Percentiles rank a stretch among this genome's conserved stretches.
These are phyloP conservation scores for Nettapus auritus DNA, from an alignment of 2,113 vertebrate genomes.

Conservation along the genomic window DNA sequence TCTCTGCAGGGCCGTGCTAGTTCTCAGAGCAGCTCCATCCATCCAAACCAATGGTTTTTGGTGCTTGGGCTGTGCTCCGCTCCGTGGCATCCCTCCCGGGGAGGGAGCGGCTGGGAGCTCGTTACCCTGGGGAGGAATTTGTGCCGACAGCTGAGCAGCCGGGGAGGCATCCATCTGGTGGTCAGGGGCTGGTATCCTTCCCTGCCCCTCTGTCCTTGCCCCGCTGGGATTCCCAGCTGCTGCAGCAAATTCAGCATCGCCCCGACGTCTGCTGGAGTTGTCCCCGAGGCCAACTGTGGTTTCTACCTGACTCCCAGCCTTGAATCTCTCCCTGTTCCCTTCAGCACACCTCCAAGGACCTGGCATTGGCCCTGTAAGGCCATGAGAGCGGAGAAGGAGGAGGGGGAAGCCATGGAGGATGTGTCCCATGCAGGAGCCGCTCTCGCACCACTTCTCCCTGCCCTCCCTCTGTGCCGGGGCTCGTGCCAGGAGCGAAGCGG, in stretches of 20 bases:
- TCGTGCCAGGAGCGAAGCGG: not conserved
- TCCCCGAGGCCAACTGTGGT: not conserved
- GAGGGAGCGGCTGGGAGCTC: not conserved
- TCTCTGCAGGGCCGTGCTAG: fast-evolving
- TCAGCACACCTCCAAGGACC: fast-evolving
- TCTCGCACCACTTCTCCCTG: not conserved
- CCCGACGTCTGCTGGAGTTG: fast-evolving
- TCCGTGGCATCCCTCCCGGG: not conserved
- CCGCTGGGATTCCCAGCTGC: not conserved
- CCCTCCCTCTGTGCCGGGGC: not conserved
- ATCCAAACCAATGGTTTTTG: fast-evolving
- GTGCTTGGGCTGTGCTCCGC: not conserved
- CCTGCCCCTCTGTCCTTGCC: not conserved
- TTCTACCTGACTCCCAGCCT: not conserved
- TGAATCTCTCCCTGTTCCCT: not conserved
- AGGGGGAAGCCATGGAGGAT: too few species aligned
- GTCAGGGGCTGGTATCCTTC: not conserved
- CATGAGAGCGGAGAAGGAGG: fast-evolving
- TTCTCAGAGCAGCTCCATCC: not conserved
- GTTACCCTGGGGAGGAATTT: not conserved
- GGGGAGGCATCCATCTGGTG: fast-evolving
- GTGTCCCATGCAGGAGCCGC: not conserved
- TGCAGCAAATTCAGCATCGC: not conserved
- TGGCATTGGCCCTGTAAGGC: fast-evolving
- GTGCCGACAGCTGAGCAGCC: not conserved